These are phyloP conservation scores for Eupithecia subumbrata DNA, from an alignment of 2,888 invertebrate genomes.

Conservation along the genomic window DNA sequence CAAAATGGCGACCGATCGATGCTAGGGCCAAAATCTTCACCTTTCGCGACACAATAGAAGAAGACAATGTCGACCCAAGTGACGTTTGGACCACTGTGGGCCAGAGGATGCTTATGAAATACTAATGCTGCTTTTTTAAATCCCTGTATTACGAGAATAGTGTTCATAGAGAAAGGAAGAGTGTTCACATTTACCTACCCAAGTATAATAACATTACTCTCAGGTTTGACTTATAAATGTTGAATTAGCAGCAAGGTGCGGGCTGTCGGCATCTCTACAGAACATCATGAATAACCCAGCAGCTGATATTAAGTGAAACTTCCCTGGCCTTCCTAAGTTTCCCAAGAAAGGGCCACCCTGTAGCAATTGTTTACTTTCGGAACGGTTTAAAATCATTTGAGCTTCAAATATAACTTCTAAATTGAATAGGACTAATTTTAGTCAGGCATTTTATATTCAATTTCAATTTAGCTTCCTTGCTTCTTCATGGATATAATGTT, in stretches of 20 bases:
- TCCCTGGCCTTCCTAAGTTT: neutral
- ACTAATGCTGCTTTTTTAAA: too few relatives aligned
- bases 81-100: too few relatives aligned
- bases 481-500: neutral
- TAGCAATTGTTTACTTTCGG: neutral
- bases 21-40: too few relatives aligned
- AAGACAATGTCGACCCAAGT: too few relatives aligned
- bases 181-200: neutral
- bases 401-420: neutral
- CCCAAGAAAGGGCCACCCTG: conserved; percentile 1
- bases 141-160: too few relatives aligned
- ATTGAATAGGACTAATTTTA: neutral
- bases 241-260: conserved; percentile 4
- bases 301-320: conserved; percentile 9
- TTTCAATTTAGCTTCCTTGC: neutral
- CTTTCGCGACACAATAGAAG: too few relatives aligned
- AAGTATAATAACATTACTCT: neutral
- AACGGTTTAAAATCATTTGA: neutral
- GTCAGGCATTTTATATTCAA: neutral
- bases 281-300: conserved; percentile 8
- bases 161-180: neutral
- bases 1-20: too few relatives aligned
- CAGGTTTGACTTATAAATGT: conserved; percentile 5
- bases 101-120: too few relatives aligned
- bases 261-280: neutral